A percentile compares a stretch with the other conserved stretches of the same genome.
These are phyloP conservation scores for Hypena proboscidalis DNA, from an alignment of 2,888 invertebrate species.

Conservation along the genomic window DNA sequence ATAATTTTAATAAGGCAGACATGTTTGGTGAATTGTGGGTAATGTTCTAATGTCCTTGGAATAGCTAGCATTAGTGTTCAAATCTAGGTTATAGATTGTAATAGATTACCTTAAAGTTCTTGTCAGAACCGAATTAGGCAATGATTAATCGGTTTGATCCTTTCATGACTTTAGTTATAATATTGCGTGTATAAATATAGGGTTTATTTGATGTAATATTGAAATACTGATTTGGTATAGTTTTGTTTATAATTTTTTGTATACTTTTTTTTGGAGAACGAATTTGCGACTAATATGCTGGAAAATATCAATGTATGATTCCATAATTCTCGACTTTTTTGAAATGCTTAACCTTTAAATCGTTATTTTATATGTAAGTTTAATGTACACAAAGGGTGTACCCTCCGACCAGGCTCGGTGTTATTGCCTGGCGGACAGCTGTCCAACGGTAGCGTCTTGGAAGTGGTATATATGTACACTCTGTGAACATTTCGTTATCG, in stretches of 20 bases:
- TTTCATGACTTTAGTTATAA: constrained; percentile 20
- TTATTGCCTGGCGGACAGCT: too few species aligned
- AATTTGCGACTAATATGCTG: too few species aligned
- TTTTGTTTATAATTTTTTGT: constrained; percentile 6
- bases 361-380: too few species aligned
- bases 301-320: too few species aligned
- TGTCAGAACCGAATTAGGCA: constrained; percentile 35
- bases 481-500: too few species aligned
- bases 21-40: constrained; percentile 24
- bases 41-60: constrained; percentile 25
- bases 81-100: constrained; percentile 35
- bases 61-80: constrained; percentile 41
- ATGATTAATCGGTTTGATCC: constrained; percentile 24
- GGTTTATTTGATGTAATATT: constrained; percentile 16
- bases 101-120: constrained; percentile 29
- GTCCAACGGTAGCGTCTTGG: too few species aligned
- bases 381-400: too few species aligned
- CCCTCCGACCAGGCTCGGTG: too few species aligned
- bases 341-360: too few species aligned
- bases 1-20: constrained; percentile 15
- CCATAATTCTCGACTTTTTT: too few species aligned
- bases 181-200: constrained; percentile 23
- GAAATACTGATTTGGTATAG: constrained; percentile 15
- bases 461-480: too few species aligned
- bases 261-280: background rate